A percentile compares a stretch with the other conserved stretches of the same genome.
Evolutionary conservation across 1,140 invertebrate species (phyloP).

Genomic region (Drosophila elegans): DNA sequence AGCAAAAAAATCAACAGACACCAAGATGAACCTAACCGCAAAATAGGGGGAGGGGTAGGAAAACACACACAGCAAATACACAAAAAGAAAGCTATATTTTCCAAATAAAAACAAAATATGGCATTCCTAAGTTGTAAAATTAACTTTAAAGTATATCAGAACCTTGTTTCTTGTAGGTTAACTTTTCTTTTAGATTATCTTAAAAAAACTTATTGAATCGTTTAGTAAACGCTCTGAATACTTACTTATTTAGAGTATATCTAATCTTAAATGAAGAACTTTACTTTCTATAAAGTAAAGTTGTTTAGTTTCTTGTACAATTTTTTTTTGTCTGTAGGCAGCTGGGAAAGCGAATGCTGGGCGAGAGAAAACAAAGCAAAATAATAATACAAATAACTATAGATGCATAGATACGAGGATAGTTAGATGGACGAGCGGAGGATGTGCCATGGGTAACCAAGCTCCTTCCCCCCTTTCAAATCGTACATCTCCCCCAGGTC

Average conservation of each 20-base stretch:
- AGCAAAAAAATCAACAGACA: slow-evolving; percentile 31
- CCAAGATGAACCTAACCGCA: slow-evolving; percentile 19
- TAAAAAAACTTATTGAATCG: no score
- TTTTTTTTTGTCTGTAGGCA: slow-evolving; percentile 19
- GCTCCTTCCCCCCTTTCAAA: slow-evolving; percentile 1
- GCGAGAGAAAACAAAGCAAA: slow-evolving; percentile 66
- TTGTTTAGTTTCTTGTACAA: not conserved
- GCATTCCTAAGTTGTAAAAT: no score
- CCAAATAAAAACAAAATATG: not conserved
- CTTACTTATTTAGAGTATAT: no score
- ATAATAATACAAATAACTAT: slow-evolving; percentile 82
- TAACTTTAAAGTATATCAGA: no score
- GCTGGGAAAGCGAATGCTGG: slow-evolving; percentile 36
- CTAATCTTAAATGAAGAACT: no score
- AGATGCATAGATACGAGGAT: slow-evolving; percentile 79
- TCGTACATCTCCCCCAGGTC: not conserved
- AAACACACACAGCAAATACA: not conserved
- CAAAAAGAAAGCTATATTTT: not conserved
- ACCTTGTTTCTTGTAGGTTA: no score
- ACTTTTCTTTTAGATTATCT: no score
- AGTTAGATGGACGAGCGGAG: slow-evolving; percentile 73
- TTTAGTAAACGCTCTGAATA: no score
- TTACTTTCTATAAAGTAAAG: no score
- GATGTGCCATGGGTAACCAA: slow-evolving; percentile 24
- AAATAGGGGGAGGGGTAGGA: not conserved